These are phyloP conservation scores for Glossophaga mutica DNA, from an alignment of 2,797 vertebrate genomes.

Conservation along the genomic window DNA sequence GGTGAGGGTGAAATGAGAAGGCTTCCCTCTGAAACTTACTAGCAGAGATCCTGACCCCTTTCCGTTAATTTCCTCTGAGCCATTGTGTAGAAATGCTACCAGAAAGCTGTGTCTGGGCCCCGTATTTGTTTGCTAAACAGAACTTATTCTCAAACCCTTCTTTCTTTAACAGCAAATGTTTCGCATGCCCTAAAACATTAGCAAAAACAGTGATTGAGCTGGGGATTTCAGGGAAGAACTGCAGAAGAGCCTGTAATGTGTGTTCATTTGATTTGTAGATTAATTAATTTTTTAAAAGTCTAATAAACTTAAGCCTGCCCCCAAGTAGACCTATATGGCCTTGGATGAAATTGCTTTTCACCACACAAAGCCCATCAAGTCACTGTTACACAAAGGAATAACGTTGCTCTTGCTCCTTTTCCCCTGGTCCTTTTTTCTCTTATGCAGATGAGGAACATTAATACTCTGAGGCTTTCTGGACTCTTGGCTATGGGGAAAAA, in stretches of 20 bases:
- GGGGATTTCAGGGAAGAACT: conserved; percentile 35
- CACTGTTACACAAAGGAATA: conserved; percentile 56
- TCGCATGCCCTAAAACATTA: conserved; percentile 39
- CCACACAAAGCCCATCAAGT: conserved; percentile 51
- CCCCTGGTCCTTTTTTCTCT: conserved; percentile 59
- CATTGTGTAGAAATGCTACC: not conserved
- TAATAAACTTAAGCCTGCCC: not conserved
- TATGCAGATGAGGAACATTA: conserved; percentile 72
- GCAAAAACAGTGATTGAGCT: conserved; percentile 37
- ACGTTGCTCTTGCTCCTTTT: conserved; percentile 57
- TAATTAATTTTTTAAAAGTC: not conserved
- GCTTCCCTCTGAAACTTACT: not conserved
- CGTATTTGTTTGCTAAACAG: not conserved
- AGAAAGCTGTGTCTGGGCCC: not conserved
- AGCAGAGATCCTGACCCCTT: not conserved
- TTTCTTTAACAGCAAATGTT: conserved; percentile 20
- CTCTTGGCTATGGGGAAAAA: conserved; percentile 68
- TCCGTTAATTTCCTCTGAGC: not conserved
- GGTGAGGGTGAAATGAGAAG: not conserved
- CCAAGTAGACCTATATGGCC: not conserved
- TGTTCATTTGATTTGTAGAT: conserved; percentile 71
- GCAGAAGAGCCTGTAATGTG: conserved; percentile 5
- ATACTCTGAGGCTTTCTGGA: conserved; percentile 68
- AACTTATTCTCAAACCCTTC: not conserved
- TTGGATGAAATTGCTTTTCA: conserved; percentile 60